A percentile compares a stretch with the other conserved stretches of the same genome.
Conservation (phyloP, 2,888 invertebrate species). For the Aspidapion aeneum region DNA sequence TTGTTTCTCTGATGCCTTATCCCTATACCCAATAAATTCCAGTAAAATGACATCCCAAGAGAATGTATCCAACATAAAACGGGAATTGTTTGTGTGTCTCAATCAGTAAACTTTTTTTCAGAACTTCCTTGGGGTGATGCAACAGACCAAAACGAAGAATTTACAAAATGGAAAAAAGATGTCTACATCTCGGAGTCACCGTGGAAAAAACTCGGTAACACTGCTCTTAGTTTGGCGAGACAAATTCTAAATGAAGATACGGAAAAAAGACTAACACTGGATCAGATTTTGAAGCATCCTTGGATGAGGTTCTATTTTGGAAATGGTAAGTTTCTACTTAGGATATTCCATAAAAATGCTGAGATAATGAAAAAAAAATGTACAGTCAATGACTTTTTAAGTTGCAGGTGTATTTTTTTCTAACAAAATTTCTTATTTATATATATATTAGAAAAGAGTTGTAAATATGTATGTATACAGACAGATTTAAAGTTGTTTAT, state of each 20-base stretch:
- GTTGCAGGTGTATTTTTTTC: too few relatives aligned
- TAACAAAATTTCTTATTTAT: constrained; percentile 12
- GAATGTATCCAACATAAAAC: too few relatives aligned
- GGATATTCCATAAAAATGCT: too few relatives aligned
- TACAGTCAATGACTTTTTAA: too few relatives aligned
- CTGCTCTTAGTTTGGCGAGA: constrained; percentile 70
- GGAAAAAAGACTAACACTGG: constrained; percentile 61
- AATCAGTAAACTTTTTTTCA: constrained; percentile 46
- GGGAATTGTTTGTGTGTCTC: too few relatives aligned
- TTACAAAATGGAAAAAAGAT: constrained; percentile 68
- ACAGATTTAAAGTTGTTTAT: too few relatives aligned
- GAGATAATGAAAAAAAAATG: too few relatives aligned
- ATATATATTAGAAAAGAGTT: too few relatives aligned
- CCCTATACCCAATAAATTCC: too few relatives aligned
- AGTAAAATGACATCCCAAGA: too few relatives aligned
- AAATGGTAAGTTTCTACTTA: constrained; percentile 24
- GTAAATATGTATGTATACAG: too few relatives aligned
- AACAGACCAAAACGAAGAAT: constrained; percentile 64
- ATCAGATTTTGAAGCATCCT: constrained; percentile 68
- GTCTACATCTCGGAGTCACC: constrained; percentile 64
- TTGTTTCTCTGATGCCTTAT: too few relatives aligned
- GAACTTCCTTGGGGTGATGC: constrained; percentile 97
- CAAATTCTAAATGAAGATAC: constrained; percentile 71
- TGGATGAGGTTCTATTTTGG: constrained; percentile 58
- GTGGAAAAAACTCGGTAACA: constrained; percentile 77